Conservation (phyloP, 30 jellyfish, hydroid and myxozoan species). For the Cassiopea xamachana region DNA sequence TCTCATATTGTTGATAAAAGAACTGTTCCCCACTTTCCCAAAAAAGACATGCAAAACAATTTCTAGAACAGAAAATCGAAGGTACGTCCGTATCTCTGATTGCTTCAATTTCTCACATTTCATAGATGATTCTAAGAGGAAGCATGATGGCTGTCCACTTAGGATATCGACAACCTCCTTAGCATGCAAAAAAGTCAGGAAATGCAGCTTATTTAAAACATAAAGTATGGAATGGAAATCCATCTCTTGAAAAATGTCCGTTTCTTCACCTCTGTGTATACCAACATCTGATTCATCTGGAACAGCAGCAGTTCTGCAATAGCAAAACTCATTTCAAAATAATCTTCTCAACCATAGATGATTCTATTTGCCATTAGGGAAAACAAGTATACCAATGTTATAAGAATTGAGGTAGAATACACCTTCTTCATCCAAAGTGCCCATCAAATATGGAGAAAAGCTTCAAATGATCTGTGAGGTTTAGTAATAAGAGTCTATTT, state of each 20-base stretch:
- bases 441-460: too few relatives aligned
- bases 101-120: background rate
- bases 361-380: background rate
- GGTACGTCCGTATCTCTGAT: conserved; percentile 41
- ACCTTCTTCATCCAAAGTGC: too few relatives aligned
- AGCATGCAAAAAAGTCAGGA: conserved; percentile 28
- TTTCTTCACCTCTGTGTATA: background rate
- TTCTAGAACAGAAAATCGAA: conserved; percentile 57
- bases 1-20: conserved; percentile 16
- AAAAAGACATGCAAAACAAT: conserved; percentile 16
- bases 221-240: conserved; percentile 65
- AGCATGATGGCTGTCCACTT: conserved; percentile 42
- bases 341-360: background rate
- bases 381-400: too few relatives aligned
- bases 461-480: too few relatives aligned
- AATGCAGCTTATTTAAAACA: conserved; percentile 65
- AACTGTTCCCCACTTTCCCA: background rate
- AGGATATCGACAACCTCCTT: conserved; percentile 69
- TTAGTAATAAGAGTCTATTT: too few relatives aligned
- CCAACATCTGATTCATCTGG: background rate
- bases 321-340: background rate
- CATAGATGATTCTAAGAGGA: background rate
- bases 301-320: background rate
- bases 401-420: too few relatives aligned
- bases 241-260: conserved; percentile 59